Conservation (phyloP, 1,140 invertebrate genomes). For the Ceratosolen solmsi region DNA sequence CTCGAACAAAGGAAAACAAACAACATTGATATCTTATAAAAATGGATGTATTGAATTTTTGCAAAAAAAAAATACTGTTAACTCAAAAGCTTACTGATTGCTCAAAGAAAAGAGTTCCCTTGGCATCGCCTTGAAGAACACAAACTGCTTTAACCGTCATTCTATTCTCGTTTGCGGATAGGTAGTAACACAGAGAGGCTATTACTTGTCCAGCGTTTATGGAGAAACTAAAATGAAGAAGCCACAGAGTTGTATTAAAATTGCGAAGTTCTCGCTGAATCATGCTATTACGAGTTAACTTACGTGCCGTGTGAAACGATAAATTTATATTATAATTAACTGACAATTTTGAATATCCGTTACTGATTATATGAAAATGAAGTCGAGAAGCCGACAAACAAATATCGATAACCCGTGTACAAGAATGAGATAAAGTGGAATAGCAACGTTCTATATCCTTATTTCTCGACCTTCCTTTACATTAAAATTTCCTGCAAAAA, state of each 20-base stretch:
- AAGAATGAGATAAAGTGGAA: not conserved
- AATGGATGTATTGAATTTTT: not conserved
- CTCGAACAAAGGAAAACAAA: no score
- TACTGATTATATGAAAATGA: not conserved
- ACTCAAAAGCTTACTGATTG: slow-evolving; percentile 78
- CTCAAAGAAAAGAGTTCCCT: slow-evolving; percentile 85
- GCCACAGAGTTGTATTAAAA: not conserved
- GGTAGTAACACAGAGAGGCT: slow-evolving; percentile 4
- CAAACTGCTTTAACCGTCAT: slow-evolving; percentile 84
- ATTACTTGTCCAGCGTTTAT: no score
- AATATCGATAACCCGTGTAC: not conserved
- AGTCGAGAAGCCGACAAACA: not conserved
- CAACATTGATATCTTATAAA: no score
- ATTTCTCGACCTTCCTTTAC: not conserved
- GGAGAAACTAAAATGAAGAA: not conserved
- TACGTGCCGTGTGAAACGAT: slow-evolving; percentile 25
- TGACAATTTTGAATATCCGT: not conserved
- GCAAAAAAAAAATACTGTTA: not conserved
- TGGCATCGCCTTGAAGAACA: slow-evolving; percentile 88
- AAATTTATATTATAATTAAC: not conserved
- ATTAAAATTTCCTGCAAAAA: not conserved
- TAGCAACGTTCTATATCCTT: not conserved
- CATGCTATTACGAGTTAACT: slow-evolving; percentile 46
- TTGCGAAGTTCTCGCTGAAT: slow-evolving; percentile 60
- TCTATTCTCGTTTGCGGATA: slow-evolving; percentile 33